phyloP scores from a whole-genome alignment of 1,140 invertebrate genomes.

The Xylocopa sonorina region DNA sequence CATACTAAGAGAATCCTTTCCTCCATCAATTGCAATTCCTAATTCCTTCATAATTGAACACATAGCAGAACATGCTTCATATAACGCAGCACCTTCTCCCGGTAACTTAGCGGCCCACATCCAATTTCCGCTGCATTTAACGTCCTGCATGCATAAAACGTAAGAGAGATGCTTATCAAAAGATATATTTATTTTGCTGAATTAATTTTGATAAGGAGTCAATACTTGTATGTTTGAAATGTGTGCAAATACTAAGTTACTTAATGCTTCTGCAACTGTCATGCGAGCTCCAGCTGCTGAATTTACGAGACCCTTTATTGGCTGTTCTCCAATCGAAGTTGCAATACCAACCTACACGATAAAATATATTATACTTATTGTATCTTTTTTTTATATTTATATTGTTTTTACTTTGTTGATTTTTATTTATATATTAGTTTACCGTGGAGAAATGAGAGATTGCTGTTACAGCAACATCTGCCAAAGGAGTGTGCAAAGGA shows the following conservation, averaged over 20 bases:
- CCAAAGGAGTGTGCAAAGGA: conserved; percentile 96
- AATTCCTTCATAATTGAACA: conserved; percentile 92
- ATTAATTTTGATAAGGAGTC: conserved; percentile 9
- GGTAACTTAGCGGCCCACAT: conserved; percentile 99
- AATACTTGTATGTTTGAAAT: conserved; percentile 89
- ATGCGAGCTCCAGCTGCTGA: conserved; percentile 93
- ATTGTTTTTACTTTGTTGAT: not conserved
- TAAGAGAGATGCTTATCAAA: not conserved
- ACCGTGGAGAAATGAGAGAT: conserved; percentile 87
- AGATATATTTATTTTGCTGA: not conserved
- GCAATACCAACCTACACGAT: conserved; percentile 89
- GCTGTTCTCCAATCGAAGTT: conserved; percentile 97
- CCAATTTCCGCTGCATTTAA: conserved; percentile 99
- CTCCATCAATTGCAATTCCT: conserved; percentile 97
- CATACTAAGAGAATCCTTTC: conserved; percentile 99
- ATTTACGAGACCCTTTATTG: conserved; percentile 94
- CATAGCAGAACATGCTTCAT: conserved; percentile 94
- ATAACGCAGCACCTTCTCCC: conserved; percentile 94
- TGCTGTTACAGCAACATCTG: conserved; percentile 96
- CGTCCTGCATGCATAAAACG: conserved; percentile 83
- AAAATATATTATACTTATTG: not conserved
- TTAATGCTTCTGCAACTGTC: conserved; percentile 96
- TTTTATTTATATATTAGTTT: conserved; percentile 67
- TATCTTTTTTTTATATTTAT: not conserved
- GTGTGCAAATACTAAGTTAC: conserved; percentile 97